phyloP scores from a whole-genome alignment of 2,888 invertebrate species.

The Lepeophtheirus nordmannii region DNA sequence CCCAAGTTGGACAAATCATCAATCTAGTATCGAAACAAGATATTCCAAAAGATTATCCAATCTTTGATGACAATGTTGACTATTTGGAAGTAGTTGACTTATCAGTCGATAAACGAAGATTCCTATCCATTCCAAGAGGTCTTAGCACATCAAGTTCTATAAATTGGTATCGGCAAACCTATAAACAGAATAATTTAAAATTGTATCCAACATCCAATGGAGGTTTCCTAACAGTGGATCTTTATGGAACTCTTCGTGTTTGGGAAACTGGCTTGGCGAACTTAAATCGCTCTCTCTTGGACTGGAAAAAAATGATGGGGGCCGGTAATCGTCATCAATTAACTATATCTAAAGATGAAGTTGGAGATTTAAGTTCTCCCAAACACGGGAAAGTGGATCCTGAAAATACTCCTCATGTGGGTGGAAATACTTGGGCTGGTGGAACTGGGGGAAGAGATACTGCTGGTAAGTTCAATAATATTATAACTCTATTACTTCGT shows the following conservation, averaged over 20 bases:
- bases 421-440: slow-evolving; percentile 93
- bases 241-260: slow-evolving; percentile 40
- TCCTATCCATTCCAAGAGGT: slow-evolving; percentile 9
- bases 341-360: slow-evolving; percentile 25
- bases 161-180: slow-evolving; percentile 21
- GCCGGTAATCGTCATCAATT: slow-evolving; percentile 28
- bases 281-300: slow-evolving; percentile 32
- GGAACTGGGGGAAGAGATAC: slow-evolving; percentile 60
- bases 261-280: slow-evolving; percentile 41
- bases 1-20: slow-evolving; percentile 28
- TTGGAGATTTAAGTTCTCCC: slow-evolving; percentile 50
- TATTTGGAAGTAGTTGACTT: slow-evolving; percentile 43
- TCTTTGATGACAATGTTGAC: slow-evolving; percentile 29
- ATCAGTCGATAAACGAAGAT: slow-evolving; percentile 36
- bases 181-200: slow-evolving; percentile 28
- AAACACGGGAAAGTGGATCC: slow-evolving; percentile 86
- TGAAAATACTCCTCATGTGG: slow-evolving; percentile 78
- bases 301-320: slow-evolving; percentile 30
- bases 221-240: slow-evolving; percentile 43
- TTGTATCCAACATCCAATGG: slow-evolving; percentile 37
- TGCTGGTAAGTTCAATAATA: slow-evolving; percentile 45
- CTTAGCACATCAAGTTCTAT: not conserved
- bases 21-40: slow-evolving; percentile 30
- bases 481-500: no score
- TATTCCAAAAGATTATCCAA: slow-evolving; percentile 28